Evolutionary conservation across 2,113 vertebrate genomes (phyloP).

Genomic region (Cygnus buccinator): DNA sequence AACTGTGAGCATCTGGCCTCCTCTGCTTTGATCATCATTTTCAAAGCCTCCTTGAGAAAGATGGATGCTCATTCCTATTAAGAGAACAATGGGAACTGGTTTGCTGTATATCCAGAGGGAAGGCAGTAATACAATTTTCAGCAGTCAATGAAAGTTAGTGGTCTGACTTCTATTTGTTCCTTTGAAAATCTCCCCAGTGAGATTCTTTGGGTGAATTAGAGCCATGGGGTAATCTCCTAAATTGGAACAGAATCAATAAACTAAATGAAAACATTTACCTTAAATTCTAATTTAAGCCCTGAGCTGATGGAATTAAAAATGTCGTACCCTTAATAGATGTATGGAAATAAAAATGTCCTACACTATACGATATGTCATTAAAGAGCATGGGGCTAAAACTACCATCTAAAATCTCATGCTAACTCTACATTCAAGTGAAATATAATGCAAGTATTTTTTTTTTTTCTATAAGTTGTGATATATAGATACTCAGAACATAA

Average conservation of each 20-base stretch:
- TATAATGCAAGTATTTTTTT: background rate
- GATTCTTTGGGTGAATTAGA: slow-evolving; percentile 31
- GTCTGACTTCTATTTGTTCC: slow-evolving; percentile 15
- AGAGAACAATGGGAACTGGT: slow-evolving; percentile 11
- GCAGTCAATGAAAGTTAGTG: background rate
- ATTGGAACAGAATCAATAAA: slow-evolving; percentile 46
- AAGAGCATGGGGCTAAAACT: background rate
- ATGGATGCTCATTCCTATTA: slow-evolving; percentile 36
- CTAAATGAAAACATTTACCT: slow-evolving; percentile 48
- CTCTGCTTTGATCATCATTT: slow-evolving; percentile 52
- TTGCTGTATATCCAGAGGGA: background rate
- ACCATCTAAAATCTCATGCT: background rate
- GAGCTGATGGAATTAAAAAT: slow-evolving; percentile 12
- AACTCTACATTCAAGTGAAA: background rate
- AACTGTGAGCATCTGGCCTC: background rate
- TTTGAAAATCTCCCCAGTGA: slow-evolving; percentile 51
- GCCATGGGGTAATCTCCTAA: slow-evolving; percentile 35
- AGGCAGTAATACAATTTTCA: slow-evolving; percentile 30
- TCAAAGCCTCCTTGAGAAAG: slow-evolving; percentile 44
- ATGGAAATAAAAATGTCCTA: background rate
- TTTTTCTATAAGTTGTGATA: background rate
- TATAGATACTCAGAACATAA: background rate
- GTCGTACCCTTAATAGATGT: background rate
- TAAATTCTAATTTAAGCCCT: background rate
- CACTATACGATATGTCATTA: background rate